These are phyloP conservation scores for Dascyllus trimaculatus DNA, from an alignment of 2,113 vertebrate genomes.

Conservation along the genomic window DNA sequence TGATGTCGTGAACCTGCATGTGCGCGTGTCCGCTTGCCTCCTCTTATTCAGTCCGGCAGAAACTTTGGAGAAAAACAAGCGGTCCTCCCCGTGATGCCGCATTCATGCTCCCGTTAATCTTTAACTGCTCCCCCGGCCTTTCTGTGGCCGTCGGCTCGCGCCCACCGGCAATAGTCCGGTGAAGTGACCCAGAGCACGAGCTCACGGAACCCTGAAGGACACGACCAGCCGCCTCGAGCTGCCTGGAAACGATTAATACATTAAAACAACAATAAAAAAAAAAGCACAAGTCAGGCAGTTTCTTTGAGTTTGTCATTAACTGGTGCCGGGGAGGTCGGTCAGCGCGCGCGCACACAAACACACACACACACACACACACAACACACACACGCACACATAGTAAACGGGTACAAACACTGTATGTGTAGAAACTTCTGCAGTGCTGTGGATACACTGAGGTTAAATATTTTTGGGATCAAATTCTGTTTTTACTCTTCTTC, in stretches of 20 bases:
- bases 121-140: constrained; percentile 61
- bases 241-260: constrained; percentile 51
- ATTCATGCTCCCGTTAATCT: constrained; percentile 61
- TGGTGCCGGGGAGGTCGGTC: constrained; percentile 11
- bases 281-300: constrained; percentile 32
- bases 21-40: too few species aligned
- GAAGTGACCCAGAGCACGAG: constrained; percentile 59
- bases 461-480: too few species aligned
- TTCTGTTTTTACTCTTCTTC: too few species aligned
- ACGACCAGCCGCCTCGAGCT: constrained; percentile 22
- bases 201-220: constrained; percentile 64
- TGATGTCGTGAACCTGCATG: too few species aligned
- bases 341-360: background rate
- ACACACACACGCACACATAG: too few species aligned
- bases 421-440: too few species aligned
- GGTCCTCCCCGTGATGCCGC: constrained; percentile 25
- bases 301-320: constrained; percentile 70
- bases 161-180: constrained; percentile 52
- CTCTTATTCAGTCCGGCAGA: background rate
- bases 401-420: background rate
- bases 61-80: constrained; percentile 22
- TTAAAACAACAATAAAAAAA: constrained; percentile 11
- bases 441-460: too few species aligned
- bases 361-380: too few species aligned
- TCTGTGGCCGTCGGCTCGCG: constrained; percentile 22